Percentiles rank a stretch among this genome's conserved stretches.
Evolutionary conservation across 2,797 vertebrate genomes (phyloP).

Genomic region (Enteromius afrohamiltoni): DNA sequence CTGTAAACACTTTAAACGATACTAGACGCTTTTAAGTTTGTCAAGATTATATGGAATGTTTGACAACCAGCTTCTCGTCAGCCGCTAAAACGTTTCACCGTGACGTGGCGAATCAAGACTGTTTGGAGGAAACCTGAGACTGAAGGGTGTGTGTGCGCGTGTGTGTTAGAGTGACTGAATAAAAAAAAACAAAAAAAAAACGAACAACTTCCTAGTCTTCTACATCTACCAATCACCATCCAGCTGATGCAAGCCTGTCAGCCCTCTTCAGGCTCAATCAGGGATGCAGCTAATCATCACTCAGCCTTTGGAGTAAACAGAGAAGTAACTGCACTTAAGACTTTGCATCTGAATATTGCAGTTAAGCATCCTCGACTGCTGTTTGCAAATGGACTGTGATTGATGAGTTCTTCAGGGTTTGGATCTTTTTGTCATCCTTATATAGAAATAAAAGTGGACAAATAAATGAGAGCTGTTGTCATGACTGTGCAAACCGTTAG

Average conservation of each 20-base stretch:
- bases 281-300: slow-evolving; percentile 57
- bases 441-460: neutral
- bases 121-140: slow-evolving; percentile 48
- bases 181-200: neutral
- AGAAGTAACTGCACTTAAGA: slow-evolving; percentile 50
- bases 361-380: slow-evolving; percentile 29
- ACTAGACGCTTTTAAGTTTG: slow-evolving; percentile 43
- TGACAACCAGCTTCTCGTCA: slow-evolving; percentile 50
- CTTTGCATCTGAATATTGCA: slow-evolving; percentile 42
- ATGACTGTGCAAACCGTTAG: neutral
- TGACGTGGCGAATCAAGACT: slow-evolving; percentile 60
- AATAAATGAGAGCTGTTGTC: slow-evolving; percentile 9
- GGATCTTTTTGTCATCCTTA: slow-evolving; percentile 3
- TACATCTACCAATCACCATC: slow-evolving; percentile 58
- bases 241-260: slow-evolving; percentile 56
- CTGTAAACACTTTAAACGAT: slow-evolving; percentile 27
- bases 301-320: slow-evolving; percentile 54
- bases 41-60: slow-evolving; percentile 51
- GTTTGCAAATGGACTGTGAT: slow-evolving; percentile 28
- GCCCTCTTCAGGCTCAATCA: slow-evolving; percentile 61
- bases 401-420: slow-evolving; percentile 27
- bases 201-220: slow-evolving; percentile 17
- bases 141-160: slow-evolving; percentile 44
- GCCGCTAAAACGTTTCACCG: slow-evolving; percentile 45
- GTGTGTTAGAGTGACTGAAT: slow-evolving; percentile 5